Conservation (phyloP, 1,140 invertebrate species). For the Drosophila insularis region DNA sequence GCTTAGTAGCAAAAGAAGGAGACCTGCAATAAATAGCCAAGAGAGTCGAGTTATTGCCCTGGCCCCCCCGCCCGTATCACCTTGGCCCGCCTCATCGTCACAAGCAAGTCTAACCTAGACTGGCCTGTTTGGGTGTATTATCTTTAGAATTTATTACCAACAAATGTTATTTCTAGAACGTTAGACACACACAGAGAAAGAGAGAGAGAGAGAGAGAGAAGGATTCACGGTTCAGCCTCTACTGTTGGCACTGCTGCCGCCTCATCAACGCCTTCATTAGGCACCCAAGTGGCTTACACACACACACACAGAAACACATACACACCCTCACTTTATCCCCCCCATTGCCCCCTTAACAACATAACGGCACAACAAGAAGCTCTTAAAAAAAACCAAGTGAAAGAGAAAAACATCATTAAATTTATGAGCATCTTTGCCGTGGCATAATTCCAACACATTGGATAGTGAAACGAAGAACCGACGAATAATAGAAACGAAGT, state of each 20-base stretch:
- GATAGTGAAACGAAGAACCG: background rate
- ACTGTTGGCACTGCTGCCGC: slow-evolving; percentile 49
- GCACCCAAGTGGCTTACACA: slow-evolving; percentile 47
- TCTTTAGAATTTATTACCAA: slow-evolving; percentile 79
- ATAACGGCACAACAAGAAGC: slow-evolving; percentile 26
- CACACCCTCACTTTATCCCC: background rate
- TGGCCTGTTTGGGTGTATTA: slow-evolving; percentile 69
- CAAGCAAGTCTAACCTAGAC: slow-evolving; percentile 29
- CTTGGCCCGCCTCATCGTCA: background rate
- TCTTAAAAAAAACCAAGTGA: slow-evolving; percentile 33
- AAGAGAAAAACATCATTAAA: slow-evolving; percentile 71
- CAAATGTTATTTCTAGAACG: slow-evolving; percentile 79
- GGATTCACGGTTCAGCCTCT: slow-evolving; percentile 9
- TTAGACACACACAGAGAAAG: slow-evolving; percentile 56
- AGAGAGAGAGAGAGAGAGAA: background rate
- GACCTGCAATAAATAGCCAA: slow-evolving; percentile 61
- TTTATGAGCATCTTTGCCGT: slow-evolving; percentile 62
- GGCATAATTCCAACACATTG: slow-evolving; percentile 44
- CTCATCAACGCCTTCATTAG: slow-evolving; percentile 78
- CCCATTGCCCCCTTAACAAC: background rate
- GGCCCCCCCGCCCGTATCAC: slow-evolving; percentile 26
- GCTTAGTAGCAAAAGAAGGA: slow-evolving; percentile 46
- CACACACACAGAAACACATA: background rate
- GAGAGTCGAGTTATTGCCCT: slow-evolving; percentile 61
- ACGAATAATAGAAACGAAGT: background rate